Percentiles rank a stretch among this genome's conserved stretches.
Evolutionary conservation across 92 coral and sea anemone genomes (phyloP).

Genomic region (Phymanthus crucifer): DNA sequence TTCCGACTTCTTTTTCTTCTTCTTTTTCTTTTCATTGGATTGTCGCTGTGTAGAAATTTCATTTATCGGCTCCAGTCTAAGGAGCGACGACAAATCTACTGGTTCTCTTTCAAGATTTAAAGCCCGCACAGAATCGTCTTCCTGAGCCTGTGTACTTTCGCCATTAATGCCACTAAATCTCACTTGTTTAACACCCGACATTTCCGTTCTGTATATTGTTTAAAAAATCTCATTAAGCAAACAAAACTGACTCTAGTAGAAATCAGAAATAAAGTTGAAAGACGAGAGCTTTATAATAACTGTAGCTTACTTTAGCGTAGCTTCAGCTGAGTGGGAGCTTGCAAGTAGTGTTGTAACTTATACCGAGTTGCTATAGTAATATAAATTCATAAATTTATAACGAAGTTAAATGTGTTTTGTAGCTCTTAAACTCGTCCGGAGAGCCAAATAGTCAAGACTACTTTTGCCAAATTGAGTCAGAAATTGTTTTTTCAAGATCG

Average conservation of each 20-base stretch:
- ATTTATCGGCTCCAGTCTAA: conserved; percentile 13
- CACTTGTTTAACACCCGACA: conserved; percentile 41
- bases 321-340: background rate
- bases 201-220: conserved; percentile 10
- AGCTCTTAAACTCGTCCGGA: background rate
- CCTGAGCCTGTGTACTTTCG: background rate
- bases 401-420: conserved; percentile 6
- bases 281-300: background rate
- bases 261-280: background rate
- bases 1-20: conserved; percentile 46
- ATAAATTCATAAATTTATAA: conserved; percentile 38
- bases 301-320: background rate
- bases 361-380: conserved; percentile 26
- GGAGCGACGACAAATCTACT: conserved; percentile 16
- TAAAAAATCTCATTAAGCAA: background rate
- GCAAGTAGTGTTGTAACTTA: background rate
- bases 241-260: background rate
- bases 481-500: background rate
- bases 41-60: background rate
- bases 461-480: background rate
- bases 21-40: conserved; percentile 14
- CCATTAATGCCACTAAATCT: conserved; percentile 40
- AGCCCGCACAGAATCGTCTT: conserved; percentile 3
- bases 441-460: background rate
- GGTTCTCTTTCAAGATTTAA: conserved; percentile 2